Percentiles rank a stretch among this genome's conserved stretches.
Conservation (phyloP, 2,888 invertebrate genomes). For the Drosophila limbata region DNA sequence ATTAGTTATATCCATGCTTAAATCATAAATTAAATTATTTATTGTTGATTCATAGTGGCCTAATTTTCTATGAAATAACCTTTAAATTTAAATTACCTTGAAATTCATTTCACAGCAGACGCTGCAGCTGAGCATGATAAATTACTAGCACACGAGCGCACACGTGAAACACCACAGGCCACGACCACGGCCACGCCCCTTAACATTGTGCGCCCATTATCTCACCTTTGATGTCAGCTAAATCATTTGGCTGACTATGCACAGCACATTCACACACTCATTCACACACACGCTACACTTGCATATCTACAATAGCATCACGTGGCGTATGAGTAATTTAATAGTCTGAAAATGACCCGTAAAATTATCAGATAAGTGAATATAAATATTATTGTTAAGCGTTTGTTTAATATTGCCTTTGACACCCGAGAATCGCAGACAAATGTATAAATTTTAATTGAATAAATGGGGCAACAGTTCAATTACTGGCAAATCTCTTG, state of each 20-base stretch:
- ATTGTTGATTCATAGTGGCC: too few species aligned
- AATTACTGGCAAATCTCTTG: slow-evolving; percentile 7
- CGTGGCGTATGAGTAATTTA: slow-evolving; percentile 43
- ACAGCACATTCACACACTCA: slow-evolving; percentile 4
- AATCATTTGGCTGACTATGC: slow-evolving; percentile 36
- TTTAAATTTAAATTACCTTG: slow-evolving; percentile 3
- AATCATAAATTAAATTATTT: too few species aligned
- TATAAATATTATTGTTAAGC: slow-evolving; percentile 9
- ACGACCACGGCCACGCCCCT: slow-evolving; percentile 8
- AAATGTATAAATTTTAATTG: not conserved
- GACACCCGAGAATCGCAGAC: slow-evolving; percentile 12
- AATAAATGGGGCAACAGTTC: not conserved
- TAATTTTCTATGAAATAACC: too few species aligned
- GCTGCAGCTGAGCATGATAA: slow-evolving; percentile 42
- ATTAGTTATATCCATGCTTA: too few species aligned
- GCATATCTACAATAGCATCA: slow-evolving; percentile 8
- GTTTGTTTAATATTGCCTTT: slow-evolving; percentile 7
- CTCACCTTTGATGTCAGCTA: slow-evolving; percentile 22
- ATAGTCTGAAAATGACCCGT: slow-evolving; percentile 11
- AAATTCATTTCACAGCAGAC: slow-evolving; percentile 20
- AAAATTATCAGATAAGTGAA: slow-evolving; percentile 28
- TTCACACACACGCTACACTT: not conserved
- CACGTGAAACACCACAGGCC: slow-evolving; percentile 27
- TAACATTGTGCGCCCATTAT: slow-evolving; percentile 20
- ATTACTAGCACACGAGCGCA: slow-evolving; percentile 56